phyloP scores from a whole-genome alignment of 2,888 invertebrate species.

The Rosalia funebris region DNA sequence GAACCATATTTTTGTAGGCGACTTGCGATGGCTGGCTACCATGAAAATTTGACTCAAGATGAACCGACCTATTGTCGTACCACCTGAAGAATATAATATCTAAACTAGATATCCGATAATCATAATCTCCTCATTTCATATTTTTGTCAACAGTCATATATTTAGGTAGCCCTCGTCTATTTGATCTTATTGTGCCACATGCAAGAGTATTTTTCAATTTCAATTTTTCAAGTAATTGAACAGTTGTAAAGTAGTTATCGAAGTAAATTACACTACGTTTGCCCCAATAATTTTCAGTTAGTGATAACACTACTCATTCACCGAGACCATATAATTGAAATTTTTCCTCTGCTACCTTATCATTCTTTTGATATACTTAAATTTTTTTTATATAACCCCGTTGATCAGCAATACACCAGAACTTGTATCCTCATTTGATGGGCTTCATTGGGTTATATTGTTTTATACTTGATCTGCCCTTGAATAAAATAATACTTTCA shows the following conservation, averaged over 20 bases:
- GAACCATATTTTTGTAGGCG: conserved; percentile 41
- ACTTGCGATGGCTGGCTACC: conserved; percentile 34
- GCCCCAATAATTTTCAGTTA: conserved; percentile 33
- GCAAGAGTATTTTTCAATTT: conserved; percentile 15
- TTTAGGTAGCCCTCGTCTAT: conserved; percentile 31
- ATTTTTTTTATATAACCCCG: conserved; percentile 34
- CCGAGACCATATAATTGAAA: conserved; percentile 23
- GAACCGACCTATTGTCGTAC: conserved; percentile 31
- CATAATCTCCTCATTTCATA: conserved; percentile 40
- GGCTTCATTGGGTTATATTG: conserved; percentile 11
- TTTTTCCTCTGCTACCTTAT: conserved; percentile 31
- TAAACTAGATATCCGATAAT: conserved; percentile 27
- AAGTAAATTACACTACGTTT: conserved; percentile 25
- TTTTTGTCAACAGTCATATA: conserved; percentile 30
- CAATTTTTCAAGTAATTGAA: conserved; percentile 27
- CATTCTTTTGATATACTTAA: too few species aligned
- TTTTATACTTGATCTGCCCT: conserved; percentile 16
- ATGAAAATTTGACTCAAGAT: conserved; percentile 39
- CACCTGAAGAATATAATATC: conserved; percentile 33
- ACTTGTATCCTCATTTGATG: conserved; percentile 35
- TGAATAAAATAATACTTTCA: conserved; percentile 24
- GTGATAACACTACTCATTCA: conserved; percentile 24
- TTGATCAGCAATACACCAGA: conserved; percentile 34
- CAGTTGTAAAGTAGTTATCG: conserved; percentile 33
- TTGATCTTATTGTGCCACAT: conserved; percentile 33